Evolutionary conservation across 2,797 vertebrate species (phyloP), one percentile per base, ranked within the genome.

Genomic region (Trematomus bernacchii): DNA sequence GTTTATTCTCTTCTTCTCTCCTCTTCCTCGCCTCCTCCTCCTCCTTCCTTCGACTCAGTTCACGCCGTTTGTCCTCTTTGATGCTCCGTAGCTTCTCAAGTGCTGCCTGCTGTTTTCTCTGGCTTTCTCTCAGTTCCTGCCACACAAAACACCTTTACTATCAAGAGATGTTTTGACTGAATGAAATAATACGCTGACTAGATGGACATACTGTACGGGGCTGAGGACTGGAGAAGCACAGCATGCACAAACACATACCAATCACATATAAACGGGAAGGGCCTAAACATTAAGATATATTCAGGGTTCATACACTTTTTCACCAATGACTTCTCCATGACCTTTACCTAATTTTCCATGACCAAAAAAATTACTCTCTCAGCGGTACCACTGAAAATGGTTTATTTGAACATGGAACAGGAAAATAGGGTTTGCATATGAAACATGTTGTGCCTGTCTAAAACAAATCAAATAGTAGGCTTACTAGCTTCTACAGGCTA

Each of bases 101-200:
- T 43, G 96, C 95, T 71, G 93, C 90, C 60, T 98, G 96, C 81
- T 99, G 97, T 4, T 95, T 96, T 84, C 82, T 96, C 84, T 97
- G 97, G 79, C 93, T 96, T 85, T 97, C 97, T 88, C 95, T 93
- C 68, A 99, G 92, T 66, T 98, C 97, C 98, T 99, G 84, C n/a
- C 7, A 73, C 9, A 81, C 15, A 70, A 57, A 60, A 76, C 3
- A 76, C 3, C 6, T 62, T 74, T 48, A 76, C 2, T 11, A 2
- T 10, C n/a, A 4, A n/a, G 37, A 66, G n/a, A 67, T 7, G 5
- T 5, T 19, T 11, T 14, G 14, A 70, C 0, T 55, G 7, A 61
- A 62, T 33, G 27, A n/a, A 71, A 61, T 6, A 52, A 61, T 65
- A 7, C 40, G 3, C 6, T 37, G 2, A 71, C 12, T 18, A 33